These are phyloP conservation scores for Eutrigla gurnardus DNA, from an alignment of 2,797 vertebrate species.

Conservation along the genomic window DNA sequence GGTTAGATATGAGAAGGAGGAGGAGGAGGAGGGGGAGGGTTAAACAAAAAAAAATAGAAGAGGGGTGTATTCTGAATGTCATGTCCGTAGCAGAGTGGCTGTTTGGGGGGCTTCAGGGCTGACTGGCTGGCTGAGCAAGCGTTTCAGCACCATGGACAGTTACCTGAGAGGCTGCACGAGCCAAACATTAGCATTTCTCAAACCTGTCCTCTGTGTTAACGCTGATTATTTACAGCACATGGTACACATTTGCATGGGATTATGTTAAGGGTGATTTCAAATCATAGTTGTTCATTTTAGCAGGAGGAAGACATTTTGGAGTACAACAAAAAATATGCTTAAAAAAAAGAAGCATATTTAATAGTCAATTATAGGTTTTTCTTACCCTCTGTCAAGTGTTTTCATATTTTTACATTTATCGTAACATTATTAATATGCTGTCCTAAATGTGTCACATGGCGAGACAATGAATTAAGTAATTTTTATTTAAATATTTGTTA, in stretches of 20 bases:
- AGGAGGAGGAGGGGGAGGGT: conserved; percentile 10
- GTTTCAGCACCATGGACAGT: conserved; percentile 90
- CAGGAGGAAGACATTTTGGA: not conserved
- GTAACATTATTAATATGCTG: not conserved
- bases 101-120: conserved; percentile 52
- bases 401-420: not conserved
- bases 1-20: conserved; percentile 47
- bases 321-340: not conserved
- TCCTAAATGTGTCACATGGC: not conserved
- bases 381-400: not conserved
- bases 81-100: conserved; percentile 65
- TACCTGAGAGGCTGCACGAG: conserved; percentile 56
- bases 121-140: conserved; percentile 43
- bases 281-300: not conserved
- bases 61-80: conserved; percentile 60
- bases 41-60: not conserved
- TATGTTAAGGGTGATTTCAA: conserved; percentile 22
- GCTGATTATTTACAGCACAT: conserved; percentile 64
- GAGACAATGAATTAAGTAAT: not conserved
- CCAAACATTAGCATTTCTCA: conserved; percentile 62
- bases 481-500: too few relatives aligned
- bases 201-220: conserved; percentile 60
- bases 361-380: not conserved
- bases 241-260: conserved; percentile 65
- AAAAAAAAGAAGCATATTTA: not conserved